A percentile compares a stretch with the other conserved stretches of the same genome.
phyloP scores from a whole-genome alignment of 2,888 invertebrate genomes.

The Callimorpha dominula region DNA sequence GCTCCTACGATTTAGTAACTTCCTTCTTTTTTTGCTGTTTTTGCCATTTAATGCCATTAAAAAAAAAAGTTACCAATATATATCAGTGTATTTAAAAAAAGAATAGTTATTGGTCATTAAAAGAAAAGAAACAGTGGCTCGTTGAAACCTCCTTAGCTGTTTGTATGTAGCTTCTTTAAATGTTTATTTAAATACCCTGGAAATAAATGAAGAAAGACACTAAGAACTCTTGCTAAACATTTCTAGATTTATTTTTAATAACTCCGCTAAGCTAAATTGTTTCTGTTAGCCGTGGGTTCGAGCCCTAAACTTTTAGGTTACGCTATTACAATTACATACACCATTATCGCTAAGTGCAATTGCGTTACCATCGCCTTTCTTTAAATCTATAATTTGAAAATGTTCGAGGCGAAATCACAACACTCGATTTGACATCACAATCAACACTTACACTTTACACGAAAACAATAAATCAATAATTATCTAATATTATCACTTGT shows the following conservation, averaged over 20 bases:
- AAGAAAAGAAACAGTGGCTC: background rate
- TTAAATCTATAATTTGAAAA: no score
- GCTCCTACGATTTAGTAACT: no score
- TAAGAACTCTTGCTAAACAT: no score
- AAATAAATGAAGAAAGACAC: background rate
- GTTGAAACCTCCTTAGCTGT: background rate
- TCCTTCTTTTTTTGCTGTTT: no score
- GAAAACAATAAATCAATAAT: conserved; percentile 28
- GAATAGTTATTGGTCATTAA: no score
- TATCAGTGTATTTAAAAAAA: no score
- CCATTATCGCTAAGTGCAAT: background rate
- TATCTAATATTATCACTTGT: conserved; percentile 35
- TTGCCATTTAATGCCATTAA: no score
- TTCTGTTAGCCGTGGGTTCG: no score
- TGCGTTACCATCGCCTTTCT: no score
- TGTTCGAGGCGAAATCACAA: background rate
- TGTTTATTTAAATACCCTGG: background rate
- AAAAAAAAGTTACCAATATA: no score
- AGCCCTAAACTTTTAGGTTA: background rate
- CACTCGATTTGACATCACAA: background rate
- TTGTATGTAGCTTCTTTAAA: background rate
- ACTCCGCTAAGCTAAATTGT: no score
- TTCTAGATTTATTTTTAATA: no score
- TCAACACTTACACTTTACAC: background rate
- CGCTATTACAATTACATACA: background rate